Conservation (phyloP, 2,113 vertebrate species). For the Leucoraja erinaceus region DNA sequence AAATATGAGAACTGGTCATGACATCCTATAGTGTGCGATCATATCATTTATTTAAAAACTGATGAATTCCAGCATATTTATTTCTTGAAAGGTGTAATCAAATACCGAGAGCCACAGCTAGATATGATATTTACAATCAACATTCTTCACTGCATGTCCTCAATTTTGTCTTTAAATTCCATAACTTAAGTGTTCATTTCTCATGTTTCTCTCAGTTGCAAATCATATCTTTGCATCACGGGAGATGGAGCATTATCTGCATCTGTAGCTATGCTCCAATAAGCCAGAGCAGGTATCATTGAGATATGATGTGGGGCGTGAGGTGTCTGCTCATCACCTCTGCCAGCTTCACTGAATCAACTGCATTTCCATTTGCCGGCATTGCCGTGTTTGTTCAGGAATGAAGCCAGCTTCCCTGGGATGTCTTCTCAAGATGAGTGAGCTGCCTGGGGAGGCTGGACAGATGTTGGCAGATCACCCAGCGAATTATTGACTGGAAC, state of each 20-base stretch:
- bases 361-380: not conserved
- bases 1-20: not conserved
- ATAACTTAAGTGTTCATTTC: too few species aligned
- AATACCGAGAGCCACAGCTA: not conserved
- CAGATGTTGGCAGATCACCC: not conserved
- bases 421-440: not conserved
- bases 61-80: not conserved
- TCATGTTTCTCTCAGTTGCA: not conserved
- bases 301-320: not conserved
- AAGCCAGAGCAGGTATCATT: not conserved
- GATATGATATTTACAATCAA: not conserved
- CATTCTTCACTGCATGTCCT: not conserved
- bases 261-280: not conserved
- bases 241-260: not conserved
- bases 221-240: not conserved
- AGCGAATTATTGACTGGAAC: not conserved
- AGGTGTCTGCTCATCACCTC: not conserved
- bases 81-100: not conserved
- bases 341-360: not conserved
- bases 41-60: not conserved
- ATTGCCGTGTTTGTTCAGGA: not conserved
- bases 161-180: too few species aligned
- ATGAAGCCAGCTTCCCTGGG: not conserved
- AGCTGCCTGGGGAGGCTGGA: not conserved
- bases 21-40: not conserved